phyloP scores from a whole-genome alignment of 2,797 vertebrate species.

The Argyrosomus regius region DNA sequence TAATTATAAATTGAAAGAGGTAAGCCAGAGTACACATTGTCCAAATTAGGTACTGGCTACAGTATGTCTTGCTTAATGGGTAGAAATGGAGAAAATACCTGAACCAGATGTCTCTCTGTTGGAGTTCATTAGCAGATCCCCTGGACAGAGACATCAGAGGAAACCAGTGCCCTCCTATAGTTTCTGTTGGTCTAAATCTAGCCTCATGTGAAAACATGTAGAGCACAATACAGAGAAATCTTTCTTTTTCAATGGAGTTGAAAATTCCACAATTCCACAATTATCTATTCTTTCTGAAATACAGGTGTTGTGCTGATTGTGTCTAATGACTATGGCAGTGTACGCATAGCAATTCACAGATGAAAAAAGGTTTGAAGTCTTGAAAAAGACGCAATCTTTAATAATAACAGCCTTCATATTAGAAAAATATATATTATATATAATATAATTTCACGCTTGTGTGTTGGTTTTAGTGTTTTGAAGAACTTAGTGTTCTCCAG shows the following conservation, averaged over 20 bases:
- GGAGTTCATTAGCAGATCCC: slow-evolving; percentile 49
- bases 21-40: neutral
- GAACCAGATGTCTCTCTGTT: slow-evolving; percentile 28
- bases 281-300: neutral
- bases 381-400: neutral
- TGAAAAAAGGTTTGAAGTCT: neutral
- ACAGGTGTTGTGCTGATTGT: neutral
- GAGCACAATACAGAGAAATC: neutral
- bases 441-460: slow-evolving; percentile 21
- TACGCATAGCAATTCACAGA: neutral
- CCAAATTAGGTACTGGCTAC: neutral
- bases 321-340: neutral
- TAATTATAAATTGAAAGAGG: neutral
- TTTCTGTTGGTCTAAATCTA: slow-evolving; percentile 1
- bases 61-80: slow-evolving; percentile 1
- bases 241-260: neutral
- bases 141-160: slow-evolving; percentile 31
- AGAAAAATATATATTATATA: neutral
- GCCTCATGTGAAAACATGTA: slow-evolving; percentile 1
- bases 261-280: neutral
- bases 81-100: slow-evolving; percentile 8
- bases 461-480: slow-evolving; percentile 4
- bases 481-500: slow-evolving; percentile 5
- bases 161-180: slow-evolving; percentile 12
- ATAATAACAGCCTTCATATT: neutral